These are phyloP conservation scores for Platerodrilus igneus DNA, from an alignment of 2,888 invertebrate genomes.

Conservation along the genomic window DNA sequence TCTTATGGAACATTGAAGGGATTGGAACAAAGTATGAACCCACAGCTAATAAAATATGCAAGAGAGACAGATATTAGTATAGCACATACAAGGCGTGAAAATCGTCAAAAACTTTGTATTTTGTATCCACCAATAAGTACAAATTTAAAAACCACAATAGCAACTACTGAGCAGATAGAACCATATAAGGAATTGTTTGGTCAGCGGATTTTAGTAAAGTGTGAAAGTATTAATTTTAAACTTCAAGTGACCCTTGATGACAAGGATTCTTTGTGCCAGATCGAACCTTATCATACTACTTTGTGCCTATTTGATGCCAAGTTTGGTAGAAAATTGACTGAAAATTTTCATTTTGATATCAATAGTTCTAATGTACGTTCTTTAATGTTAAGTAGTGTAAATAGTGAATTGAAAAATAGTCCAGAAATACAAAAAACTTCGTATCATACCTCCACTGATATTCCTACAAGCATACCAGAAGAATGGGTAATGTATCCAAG, in stretches of 20 bases:
- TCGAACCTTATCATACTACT: conserved; percentile 91
- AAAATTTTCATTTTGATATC: conserved; percentile 88
- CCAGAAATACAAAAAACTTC: conserved; percentile 37
- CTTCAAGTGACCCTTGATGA: conserved; percentile 78
- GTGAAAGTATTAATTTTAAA: conserved; percentile 78
- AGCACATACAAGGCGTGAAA: conserved; percentile 73
- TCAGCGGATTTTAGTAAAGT: conserved; percentile 75
- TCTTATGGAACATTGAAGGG: conserved; percentile 82
- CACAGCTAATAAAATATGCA: conserved; percentile 83
- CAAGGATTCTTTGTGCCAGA: conserved; percentile 60
- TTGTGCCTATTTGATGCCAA: conserved; percentile 87
- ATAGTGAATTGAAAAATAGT: conserved; percentile 32
- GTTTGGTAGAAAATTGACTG: conserved; percentile 81
- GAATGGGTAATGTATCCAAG: conserved; percentile 65
- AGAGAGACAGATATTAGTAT: conserved; percentile 87
- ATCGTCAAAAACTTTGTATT: conserved; percentile 72
- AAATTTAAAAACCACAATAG: conserved; percentile 41
- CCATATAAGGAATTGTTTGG: conserved; percentile 86
- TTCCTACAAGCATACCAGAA: conserved; percentile 62
- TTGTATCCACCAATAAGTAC: conserved; percentile 60
- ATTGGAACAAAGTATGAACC: conserved; percentile 88
- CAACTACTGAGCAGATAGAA: conserved; percentile 49
- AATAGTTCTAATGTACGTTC: conserved; percentile 69
- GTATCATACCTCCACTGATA: conserved; percentile 54
- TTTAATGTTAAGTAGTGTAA: conserved; percentile 46